Percentiles rank a stretch among this genome's conserved stretches.
phyloP scores from a whole-genome alignment of 2,113 vertebrate species.

The Forbesichthys papilliferus region DNA sequence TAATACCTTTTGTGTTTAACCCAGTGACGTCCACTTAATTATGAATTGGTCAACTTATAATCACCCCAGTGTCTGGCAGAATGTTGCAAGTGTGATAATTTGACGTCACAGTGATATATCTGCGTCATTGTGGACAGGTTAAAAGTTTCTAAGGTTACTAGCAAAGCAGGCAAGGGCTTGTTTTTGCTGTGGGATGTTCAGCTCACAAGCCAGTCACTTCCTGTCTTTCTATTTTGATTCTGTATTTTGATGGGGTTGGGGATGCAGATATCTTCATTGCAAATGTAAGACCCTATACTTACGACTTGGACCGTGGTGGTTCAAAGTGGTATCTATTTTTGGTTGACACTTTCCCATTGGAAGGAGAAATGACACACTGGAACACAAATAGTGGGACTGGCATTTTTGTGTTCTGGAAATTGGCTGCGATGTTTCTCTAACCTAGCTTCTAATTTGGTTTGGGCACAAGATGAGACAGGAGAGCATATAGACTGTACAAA shows the following conservation, averaged over 20 bases:
- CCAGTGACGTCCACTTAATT: no score
- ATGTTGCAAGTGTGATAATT: slow-evolving; percentile 13
- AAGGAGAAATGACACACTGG: slow-evolving; percentile 6
- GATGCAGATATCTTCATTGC: neutral
- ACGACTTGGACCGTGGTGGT: no score
- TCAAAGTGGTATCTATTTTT: no score
- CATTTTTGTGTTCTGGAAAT: slow-evolving; percentile 51
- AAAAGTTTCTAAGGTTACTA: slow-evolving; percentile 23
- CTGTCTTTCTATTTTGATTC: neutral
- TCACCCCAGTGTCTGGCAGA: slow-evolving; percentile 12
- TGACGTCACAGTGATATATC: slow-evolving; percentile 21
- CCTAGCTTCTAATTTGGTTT: slow-evolving; percentile 57
- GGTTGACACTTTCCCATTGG: slow-evolving; percentile 7
- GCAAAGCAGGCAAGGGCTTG: slow-evolving; percentile 50
- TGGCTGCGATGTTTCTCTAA: slow-evolving; percentile 44
- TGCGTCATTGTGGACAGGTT: slow-evolving; percentile 63
- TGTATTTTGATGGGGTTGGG: no score
- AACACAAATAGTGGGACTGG: slow-evolving; percentile 7
- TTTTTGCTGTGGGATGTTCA: slow-evolving; percentile 20
- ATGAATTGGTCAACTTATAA: neutral
- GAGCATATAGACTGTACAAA: neutral
- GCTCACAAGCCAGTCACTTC: neutral
- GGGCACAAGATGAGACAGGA: slow-evolving; percentile 32
- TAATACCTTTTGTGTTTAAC: neutral
- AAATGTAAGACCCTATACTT: slow-evolving; percentile 9